A percentile compares a stretch with the other conserved stretches of the same genome.
Evolutionary conservation across 2,888 invertebrate genomes (phyloP).

Genomic region (Leucoma salicis): DNA sequence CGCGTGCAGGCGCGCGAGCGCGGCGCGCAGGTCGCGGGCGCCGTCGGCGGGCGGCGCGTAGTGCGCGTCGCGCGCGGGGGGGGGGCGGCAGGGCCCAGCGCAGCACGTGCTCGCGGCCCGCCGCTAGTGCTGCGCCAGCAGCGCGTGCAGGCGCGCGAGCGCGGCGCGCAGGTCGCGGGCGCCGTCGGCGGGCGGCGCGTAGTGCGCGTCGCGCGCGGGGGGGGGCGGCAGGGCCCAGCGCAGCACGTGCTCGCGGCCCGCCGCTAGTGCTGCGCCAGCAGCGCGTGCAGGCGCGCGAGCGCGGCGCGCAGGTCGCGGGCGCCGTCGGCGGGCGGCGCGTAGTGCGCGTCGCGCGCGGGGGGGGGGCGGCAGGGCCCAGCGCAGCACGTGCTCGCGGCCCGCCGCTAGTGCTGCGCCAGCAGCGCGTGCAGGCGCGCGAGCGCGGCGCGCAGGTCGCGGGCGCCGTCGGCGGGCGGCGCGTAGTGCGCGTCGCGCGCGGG

Average conservation of each 20-base stretch:
- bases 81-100: neutral
- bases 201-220: neutral
- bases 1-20: slow-evolving; percentile 10
- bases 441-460: slow-evolving; percentile 27
- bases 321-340: neutral
- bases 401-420: neutral
- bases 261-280: neutral
- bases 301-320: neutral
- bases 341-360: neutral
- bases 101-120: neutral
- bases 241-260: neutral
- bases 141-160: neutral
- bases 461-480: slow-evolving; percentile 37
- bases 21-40: slow-evolving; percentile 26
- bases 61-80: slow-evolving; percentile 24
- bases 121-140: too few relatives aligned
- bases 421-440: slow-evolving; percentile 22
- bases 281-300: neutral
- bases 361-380: neutral
- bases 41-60: slow-evolving; percentile 40
- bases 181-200: too few relatives aligned
- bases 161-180: too few relatives aligned
- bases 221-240: neutral
- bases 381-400: neutral
- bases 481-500: slow-evolving; percentile 45